Conservation (phyloP, 2,797 vertebrate genomes). For the Tarsius wallacei region DNA sequence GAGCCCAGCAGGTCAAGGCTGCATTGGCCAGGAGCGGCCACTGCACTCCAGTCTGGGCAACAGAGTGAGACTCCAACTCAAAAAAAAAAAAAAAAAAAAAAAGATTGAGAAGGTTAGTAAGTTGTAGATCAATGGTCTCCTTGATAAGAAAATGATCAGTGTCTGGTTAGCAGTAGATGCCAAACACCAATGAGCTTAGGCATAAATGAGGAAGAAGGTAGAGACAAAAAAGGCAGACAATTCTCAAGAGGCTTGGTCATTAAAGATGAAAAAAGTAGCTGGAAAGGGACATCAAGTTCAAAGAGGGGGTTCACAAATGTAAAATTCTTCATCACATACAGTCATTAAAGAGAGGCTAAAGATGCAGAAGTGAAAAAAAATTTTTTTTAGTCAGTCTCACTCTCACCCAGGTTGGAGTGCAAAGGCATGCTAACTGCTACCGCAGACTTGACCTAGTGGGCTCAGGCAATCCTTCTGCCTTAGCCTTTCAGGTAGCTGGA, state of each 20-base stretch:
- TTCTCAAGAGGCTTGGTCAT: neutral
- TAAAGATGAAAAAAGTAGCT: neutral
- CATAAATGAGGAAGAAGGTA: neutral
- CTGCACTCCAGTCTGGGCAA: no score
- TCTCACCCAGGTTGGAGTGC: no score
- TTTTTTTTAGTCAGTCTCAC: no score
- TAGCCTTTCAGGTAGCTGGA: no score
- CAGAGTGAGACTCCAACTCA: no score
- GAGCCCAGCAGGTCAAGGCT: no score
- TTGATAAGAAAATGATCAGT: neutral
- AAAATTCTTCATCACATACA: neutral
- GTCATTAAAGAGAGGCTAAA: neutral
- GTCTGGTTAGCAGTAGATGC: neutral
- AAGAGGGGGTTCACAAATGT: neutral
- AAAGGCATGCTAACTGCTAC: no score
- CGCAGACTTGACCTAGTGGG: no score
- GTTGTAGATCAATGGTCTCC: neutral
- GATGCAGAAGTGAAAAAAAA: neutral
- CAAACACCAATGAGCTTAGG: accelerated
- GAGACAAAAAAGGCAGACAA: neutral
- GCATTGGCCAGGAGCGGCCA: no score
- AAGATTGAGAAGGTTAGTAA: neutral
- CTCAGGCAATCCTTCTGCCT: no score
- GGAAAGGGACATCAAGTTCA: neutral
- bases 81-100: no score